Evolutionary conservation across 2,797 vertebrate genomes (phyloP).

Genomic region (Alauda arvensis): DNA sequence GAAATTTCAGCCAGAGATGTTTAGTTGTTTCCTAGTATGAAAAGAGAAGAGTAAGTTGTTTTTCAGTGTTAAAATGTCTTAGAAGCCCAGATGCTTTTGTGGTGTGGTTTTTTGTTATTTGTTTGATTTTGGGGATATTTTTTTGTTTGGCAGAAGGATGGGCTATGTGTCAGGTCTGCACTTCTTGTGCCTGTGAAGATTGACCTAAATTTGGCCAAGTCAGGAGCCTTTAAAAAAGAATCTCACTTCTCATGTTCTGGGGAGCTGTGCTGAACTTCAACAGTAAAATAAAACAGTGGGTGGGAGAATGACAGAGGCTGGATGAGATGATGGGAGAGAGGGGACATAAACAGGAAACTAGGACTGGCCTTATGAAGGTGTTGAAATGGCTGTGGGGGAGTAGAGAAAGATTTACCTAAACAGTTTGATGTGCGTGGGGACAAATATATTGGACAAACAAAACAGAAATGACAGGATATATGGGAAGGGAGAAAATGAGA

Average conservation of each 20-base stretch:
- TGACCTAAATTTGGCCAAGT: slow-evolving; percentile 31
- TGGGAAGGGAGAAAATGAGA: slow-evolving; percentile 2
- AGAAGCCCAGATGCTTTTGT: not conserved
- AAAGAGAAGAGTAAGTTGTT: not conserved
- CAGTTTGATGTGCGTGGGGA: not conserved
- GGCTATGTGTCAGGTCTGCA: not conserved
- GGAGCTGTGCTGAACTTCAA: not conserved
- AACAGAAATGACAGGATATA: not conserved
- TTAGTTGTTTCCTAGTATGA: not conserved
- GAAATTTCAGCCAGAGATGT: not conserved
- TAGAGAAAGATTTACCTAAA: not conserved
- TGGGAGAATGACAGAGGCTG: slow-evolving; percentile 8
- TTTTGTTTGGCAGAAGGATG: not conserved
- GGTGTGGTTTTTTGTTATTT: not conserved
- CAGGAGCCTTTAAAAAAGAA: not conserved
- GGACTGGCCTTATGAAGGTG: not conserved
- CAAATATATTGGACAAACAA: not conserved
- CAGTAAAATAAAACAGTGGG: not conserved
- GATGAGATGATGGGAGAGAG: not conserved
- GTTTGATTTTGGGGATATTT: not conserved
- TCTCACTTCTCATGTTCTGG: not conserved
- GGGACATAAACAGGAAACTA: slow-evolving; percentile 5
- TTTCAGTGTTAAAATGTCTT: not conserved
- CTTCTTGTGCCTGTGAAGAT: slow-evolving; percentile 14
- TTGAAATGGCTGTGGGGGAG: slow-evolving; percentile 3